phyloP scores from a whole-genome alignment of 2,888 invertebrate genomes.

The Patella depressa region DNA sequence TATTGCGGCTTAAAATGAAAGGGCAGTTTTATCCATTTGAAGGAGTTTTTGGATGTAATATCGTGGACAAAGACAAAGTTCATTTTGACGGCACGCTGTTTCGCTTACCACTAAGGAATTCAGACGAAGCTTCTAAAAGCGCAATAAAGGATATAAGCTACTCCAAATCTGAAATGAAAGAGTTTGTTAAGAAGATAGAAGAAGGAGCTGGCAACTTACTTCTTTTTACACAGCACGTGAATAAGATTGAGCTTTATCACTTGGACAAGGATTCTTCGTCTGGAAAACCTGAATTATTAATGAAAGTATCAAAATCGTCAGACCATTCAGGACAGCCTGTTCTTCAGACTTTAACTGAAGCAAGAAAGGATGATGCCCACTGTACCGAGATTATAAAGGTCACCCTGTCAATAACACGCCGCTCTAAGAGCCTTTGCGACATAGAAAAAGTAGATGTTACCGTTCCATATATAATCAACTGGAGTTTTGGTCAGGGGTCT shows the following conservation, averaged over 20 bases:
- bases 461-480: conserved; percentile 37
- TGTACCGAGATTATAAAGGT: no score
- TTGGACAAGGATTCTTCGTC: conserved; percentile 30
- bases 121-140: conserved; percentile 54
- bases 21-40: conserved; percentile 59
- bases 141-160: conserved; percentile 57
- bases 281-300: conserved; percentile 11
- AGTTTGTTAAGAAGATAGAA: conserved; percentile 51
- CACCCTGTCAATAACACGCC: no score
- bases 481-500: conserved; percentile 37
- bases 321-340: neutral
- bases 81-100: conserved; percentile 60
- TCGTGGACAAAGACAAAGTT: conserved; percentile 17
- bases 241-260: conserved; percentile 54
- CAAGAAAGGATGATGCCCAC: no score
- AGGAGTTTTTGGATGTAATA: conserved; percentile 51
- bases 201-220: conserved; percentile 56
- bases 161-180: conserved; percentile 46
- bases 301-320: conserved; percentile 19
- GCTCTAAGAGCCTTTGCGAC: no score
- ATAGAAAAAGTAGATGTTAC: no score
- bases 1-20: conserved; percentile 37
- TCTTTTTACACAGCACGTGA: conserved; percentile 66
- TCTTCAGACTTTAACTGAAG: neutral
- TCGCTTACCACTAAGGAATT: conserved; percentile 64